Base-by-base conservation (phyloP, 2,888 invertebrate genomes). In the Resseliella maxima region DNA sequence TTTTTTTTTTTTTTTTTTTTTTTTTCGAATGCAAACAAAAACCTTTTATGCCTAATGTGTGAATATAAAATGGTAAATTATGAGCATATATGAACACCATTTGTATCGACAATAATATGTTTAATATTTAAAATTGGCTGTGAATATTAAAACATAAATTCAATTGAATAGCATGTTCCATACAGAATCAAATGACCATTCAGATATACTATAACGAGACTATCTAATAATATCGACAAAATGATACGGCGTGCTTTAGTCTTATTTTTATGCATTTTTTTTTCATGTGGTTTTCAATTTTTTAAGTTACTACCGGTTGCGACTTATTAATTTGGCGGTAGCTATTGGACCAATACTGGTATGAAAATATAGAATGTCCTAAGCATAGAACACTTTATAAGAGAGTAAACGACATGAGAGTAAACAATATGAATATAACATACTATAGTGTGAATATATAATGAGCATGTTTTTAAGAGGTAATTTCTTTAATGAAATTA, bases 31-130 rank as follows among this genome's bases (percentile, higher is more conserved):
- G 21, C 50, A 50, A 21, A 18, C 2, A 2, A 50, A 18, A 2
- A 15, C 35, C 3, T 31, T 31, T 15, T 35, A 72, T 21, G n/a
- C 72, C 5, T 15, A 72, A 72, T 72, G 72, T 72, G 72, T 72
- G 72, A 72, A 72, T 72, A 72, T 38, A 83, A 83, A 83, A 24
- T 21, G 24, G 83, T 83, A 83, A 83, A 83, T 83, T 83, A 83
- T 83, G 83, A 83, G 36, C 83, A 38, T 8, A 83, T 83, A 83
- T 83, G 83, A 83, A 41, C 83, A 41, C 38, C 38, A 83, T 83
- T 83, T 83, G 83, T 83, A 83, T 38, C 27, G 38, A 35, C 72
- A 72, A 72, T 72, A 72, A 72, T 72, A 72, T 72, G 72, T 35
- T n/a, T n/a, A 72, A 72, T 72, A 72, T 72, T n/a, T 72, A 72